Conservation (phyloP, 1,140 invertebrate genomes). For the Rhizoglyphus robini region DNA sequence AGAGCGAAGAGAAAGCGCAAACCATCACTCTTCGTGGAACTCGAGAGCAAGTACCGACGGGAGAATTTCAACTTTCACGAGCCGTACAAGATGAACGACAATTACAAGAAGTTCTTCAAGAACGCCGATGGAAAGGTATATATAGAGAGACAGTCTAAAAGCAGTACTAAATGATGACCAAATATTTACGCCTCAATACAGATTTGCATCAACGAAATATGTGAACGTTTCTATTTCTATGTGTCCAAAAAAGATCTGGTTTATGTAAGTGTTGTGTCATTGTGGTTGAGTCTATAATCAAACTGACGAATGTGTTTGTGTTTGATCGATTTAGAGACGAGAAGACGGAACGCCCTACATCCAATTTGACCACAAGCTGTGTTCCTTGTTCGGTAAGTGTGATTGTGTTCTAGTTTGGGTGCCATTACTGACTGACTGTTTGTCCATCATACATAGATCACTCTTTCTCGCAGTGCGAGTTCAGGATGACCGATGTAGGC, state of each 20-base stretch:
- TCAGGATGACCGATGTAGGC: neutral
- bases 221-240: neutral
- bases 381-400: neutral
- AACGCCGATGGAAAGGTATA: neutral
- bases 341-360: neutral
- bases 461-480: neutral
- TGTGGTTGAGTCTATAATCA: no score
- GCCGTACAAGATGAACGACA: neutral
- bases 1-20: neutral
- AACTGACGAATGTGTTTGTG: no score
- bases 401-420: neutral
- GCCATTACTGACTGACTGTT: neutral
- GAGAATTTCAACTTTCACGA: neutral
- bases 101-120: neutral
- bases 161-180: neutral
- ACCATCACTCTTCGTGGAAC: neutral
- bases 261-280: no score
- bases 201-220: neutral
- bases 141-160: neutral
- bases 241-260: neutral
- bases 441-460: neutral
- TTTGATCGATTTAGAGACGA: no score
- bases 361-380: neutral
- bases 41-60: neutral
- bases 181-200: neutral